Conservation (phyloP, 2,113 vertebrate genomes). For the Narcine bancroftii region DNA sequence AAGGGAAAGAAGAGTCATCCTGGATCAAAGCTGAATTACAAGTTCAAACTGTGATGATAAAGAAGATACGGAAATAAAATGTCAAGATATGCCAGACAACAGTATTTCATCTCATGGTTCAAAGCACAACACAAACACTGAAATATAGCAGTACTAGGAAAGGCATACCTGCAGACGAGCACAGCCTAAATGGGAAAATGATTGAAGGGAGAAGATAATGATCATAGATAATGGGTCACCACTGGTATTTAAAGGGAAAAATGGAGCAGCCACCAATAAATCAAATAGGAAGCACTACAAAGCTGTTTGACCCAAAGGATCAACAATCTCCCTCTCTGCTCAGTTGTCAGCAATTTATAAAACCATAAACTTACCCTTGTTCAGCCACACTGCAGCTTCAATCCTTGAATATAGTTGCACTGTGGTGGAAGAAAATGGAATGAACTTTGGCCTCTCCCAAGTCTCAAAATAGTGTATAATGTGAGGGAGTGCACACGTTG, state of each 20-base stretch:
- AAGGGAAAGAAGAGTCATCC: not conserved
- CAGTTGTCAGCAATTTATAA: constrained; percentile 9
- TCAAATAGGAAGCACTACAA: not conserved
- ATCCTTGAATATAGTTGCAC: not conserved
- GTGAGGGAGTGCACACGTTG: not conserved
- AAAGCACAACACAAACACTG: not conserved
- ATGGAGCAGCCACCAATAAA: not conserved
- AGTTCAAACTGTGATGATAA: not conserved
- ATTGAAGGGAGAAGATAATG: not conserved
- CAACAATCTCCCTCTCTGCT: not conserved
- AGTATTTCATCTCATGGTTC: not conserved
- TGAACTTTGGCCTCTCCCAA: not conserved
- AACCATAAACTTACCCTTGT: not conserved
- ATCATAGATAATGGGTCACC: not conserved
- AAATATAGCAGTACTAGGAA: not conserved
- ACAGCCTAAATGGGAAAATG: not conserved
- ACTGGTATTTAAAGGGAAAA: not conserved
- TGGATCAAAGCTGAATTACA: not conserved
- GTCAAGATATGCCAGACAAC: not conserved
- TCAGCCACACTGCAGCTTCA: not conserved
- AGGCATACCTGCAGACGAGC: not conserved
- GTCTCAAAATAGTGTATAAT: not conserved
- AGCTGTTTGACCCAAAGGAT: not conserved
- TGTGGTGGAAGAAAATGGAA: not conserved
- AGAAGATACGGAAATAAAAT: not conserved